Base-by-base conservation (phyloP, 2,797 vertebrate species). In the Lutjanus campechanus region DNA sequence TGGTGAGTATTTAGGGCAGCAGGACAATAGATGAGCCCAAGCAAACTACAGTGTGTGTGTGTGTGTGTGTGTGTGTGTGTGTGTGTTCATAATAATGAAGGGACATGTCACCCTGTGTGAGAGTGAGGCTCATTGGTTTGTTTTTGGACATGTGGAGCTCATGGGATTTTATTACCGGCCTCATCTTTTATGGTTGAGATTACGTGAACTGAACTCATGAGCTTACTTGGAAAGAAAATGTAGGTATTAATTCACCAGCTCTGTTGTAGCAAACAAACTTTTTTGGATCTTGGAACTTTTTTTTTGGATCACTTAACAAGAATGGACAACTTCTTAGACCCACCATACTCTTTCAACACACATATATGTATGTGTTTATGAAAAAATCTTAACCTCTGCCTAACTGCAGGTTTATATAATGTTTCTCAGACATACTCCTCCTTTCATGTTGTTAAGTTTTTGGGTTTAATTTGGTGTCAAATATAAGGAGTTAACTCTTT, bases 401-500 rank as follows among this genome's bases (percentile, higher is more conserved):
- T n/a, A 3, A 19, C 46, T 60, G 13, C 56, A 29, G 22, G 22
- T 43, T 43, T 25, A 16, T 60, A 20, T 29, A 41, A 17, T 20
- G 40, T 68, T n/a, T 40, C 44, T 59, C 8, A 5, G 7, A 36
- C 29, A 36, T 36, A 4, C 29, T 36, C 29, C 11, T 29, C 22
- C 17, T 63, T 44, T 44, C 8, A 19, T 54, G n/a, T 29, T 55
- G 20, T 58, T 49, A 16, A 60, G 25, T 40, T 71, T 61, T 49
- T 20, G 22, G 7, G n/a, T 43, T 61, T 11, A 40, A 74, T 53
- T n/a, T 61, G 44, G 50, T 63, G 76, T 41, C 9, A 73, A 19
- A 20, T 36, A 12, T 15, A 46, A 36, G 29, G 44, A 43, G 2
- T 76, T 41, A 59, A 63, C 67, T 61, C n/a, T 47, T 59, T 51